Percentiles rank a stretch among this genome's conserved stretches.
phyloP scores from a whole-genome alignment of 2,797 vertebrate species.

The Cirrhinus mrigala region DNA sequence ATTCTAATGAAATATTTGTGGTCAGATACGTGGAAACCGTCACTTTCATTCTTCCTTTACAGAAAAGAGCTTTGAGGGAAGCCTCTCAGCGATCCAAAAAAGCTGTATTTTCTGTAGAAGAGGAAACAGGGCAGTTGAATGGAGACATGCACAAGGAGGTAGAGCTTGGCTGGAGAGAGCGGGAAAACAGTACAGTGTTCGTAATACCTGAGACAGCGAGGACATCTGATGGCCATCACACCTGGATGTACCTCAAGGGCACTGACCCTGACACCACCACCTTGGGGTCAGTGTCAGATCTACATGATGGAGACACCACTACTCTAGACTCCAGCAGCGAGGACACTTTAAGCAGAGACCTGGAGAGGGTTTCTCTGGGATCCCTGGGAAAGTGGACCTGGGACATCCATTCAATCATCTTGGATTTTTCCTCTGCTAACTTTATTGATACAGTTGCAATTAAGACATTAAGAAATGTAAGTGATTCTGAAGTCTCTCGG shows the following conservation, averaged over 20 bases:
- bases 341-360: constrained; percentile 77
- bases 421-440: constrained; percentile 89
- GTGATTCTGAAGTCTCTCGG: constrained; percentile 40
- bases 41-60: constrained; percentile 15
- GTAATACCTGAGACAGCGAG: constrained; percentile 72
- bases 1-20: not conserved
- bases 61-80: constrained; percentile 68
- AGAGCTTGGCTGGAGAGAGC: constrained; percentile 61
- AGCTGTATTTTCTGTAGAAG: constrained; percentile 71
- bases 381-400: constrained; percentile 83
- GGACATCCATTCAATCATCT: constrained; percentile 87
- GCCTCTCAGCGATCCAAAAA: constrained; percentile 55
- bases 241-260: constrained; percentile 81
- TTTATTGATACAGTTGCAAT: constrained; percentile 84
- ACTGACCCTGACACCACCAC: constrained; percentile 72
- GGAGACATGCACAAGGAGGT: constrained; percentile 52
- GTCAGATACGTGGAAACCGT: not conserved
- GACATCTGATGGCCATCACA: constrained; percentile 63
- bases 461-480: constrained; percentile 78
- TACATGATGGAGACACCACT: constrained; percentile 75
- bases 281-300: constrained; percentile 71
- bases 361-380: constrained; percentile 78
- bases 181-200: constrained; percentile 78
- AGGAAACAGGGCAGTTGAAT: constrained; percentile 64
- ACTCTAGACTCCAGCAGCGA: constrained; percentile 74